phyloP scores from a whole-genome alignment of 2,797 vertebrate species.

The Lutjanus argentimaculatus region DNA sequence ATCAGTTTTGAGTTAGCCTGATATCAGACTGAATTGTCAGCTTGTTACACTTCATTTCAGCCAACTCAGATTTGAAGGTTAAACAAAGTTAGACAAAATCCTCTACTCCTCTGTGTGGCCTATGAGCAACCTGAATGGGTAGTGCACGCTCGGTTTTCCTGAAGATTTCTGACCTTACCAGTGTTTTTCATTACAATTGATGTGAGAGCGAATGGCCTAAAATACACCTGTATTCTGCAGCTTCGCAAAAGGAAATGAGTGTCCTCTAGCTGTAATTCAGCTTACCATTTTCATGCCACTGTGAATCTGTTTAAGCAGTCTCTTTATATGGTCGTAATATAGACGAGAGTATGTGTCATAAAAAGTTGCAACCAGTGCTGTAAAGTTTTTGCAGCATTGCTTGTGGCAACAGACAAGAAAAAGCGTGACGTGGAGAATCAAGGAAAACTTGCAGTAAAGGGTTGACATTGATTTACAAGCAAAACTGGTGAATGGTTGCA shows the following conservation, averaged over 20 bases:
- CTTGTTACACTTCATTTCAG: too few relatives aligned
- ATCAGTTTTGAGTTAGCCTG: too few relatives aligned
- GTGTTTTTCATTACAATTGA: too few relatives aligned
- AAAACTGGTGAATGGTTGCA: slow-evolving; percentile 8
- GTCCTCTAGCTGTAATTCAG: neutral
- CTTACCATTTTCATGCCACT: neutral
- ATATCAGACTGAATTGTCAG: too few relatives aligned
- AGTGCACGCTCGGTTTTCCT: too few relatives aligned
- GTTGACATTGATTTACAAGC: slow-evolving; percentile 7
- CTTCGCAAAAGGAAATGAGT: neutral
- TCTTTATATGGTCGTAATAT: neutral
- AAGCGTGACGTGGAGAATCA: neutral
- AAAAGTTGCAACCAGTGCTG: neutral
- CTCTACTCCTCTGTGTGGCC: too few relatives aligned
- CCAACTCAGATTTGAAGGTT: too few relatives aligned
- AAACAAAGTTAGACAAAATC: too few relatives aligned
- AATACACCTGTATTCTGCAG: neutral
- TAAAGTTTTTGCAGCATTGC: neutral
- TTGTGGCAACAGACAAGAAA: slow-evolving; percentile 5
- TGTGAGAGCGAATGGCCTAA: too few relatives aligned
- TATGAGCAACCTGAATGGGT: too few relatives aligned
- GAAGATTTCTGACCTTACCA: too few relatives aligned
- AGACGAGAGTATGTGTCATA: neutral
- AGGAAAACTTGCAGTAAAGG: neutral
- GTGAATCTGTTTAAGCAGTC: slow-evolving; percentile 11